phyloP scores from a whole-genome alignment of 2,797 vertebrate genomes.

The Anolis apletophallus region DNA sequence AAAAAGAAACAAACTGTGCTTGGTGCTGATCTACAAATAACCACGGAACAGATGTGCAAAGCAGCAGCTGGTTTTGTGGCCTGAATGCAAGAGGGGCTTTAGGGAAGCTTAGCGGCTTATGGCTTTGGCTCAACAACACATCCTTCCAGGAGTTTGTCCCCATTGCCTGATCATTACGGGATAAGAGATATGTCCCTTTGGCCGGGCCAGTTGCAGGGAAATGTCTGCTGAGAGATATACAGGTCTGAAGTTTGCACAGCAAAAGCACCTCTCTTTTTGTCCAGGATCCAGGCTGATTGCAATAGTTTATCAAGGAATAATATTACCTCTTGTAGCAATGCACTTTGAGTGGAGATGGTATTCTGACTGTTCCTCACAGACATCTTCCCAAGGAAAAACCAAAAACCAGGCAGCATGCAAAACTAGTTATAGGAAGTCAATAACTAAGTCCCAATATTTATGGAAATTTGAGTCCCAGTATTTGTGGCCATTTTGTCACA shows the following conservation, averaged over 20 bases:
- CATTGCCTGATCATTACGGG: background rate
- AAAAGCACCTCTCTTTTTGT: background rate
- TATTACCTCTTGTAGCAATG: too few relatives aligned
- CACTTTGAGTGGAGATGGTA: too few relatives aligned
- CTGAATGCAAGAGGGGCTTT: conserved; percentile 47
- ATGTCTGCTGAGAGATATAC: background rate
- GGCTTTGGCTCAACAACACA: background rate
- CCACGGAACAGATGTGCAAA: conserved; percentile 58
- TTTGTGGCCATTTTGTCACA: too few relatives aligned
- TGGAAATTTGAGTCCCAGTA: too few relatives aligned
- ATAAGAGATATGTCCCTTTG: background rate
- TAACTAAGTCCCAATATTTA: too few relatives aligned
- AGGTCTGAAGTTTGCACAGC: background rate
- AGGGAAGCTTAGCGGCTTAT: conserved; percentile 56
- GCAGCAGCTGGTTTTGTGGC: conserved; percentile 32
- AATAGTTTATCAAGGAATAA: background rate
- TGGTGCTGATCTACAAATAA: conserved; percentile 62
- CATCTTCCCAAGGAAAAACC: too few relatives aligned
- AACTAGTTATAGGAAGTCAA: too few relatives aligned
- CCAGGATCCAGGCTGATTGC: background rate
- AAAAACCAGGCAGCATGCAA: too few relatives aligned
- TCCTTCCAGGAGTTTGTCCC: background rate
- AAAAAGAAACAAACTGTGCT: conserved; percentile 20
- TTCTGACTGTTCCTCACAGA: too few relatives aligned
- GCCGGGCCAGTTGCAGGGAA: background rate